phyloP scores from a whole-genome alignment of 2,113 vertebrate genomes.

The Paratilapia polleni region DNA sequence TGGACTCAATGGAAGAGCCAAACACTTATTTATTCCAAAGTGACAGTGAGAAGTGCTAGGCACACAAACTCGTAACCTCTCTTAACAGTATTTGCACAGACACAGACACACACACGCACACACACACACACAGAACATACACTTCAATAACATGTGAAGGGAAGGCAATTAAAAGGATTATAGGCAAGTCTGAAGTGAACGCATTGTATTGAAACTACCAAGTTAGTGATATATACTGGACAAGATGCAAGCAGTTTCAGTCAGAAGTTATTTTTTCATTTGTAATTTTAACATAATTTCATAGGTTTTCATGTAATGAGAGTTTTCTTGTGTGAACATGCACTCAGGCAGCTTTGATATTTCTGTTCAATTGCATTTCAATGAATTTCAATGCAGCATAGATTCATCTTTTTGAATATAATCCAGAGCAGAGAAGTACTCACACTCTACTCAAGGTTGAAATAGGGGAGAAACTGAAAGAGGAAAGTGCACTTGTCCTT shows the following conservation, averaged over 20 bases:
- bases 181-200: neutral
- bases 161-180: neutral
- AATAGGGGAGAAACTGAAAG: neutral
- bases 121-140: slow-evolving; percentile 30
- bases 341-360: neutral
- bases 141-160: neutral
- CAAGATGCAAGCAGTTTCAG: neutral
- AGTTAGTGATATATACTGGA: neutral
- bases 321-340: neutral
- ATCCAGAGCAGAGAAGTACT: neutral
- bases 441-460: slow-evolving; percentile 43
- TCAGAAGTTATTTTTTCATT: neutral
- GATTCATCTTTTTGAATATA: neutral
- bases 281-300: too few relatives aligned
- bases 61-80: slow-evolving; percentile 61
- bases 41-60: slow-evolving; percentile 76
- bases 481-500: slow-evolving; percentile 75
- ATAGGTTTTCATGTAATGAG: neutral
- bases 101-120: slow-evolving; percentile 29
- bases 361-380: neutral
- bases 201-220: neutral
- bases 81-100: slow-evolving; percentile 56
- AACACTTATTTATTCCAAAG: slow-evolving; percentile 75
- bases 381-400: neutral
- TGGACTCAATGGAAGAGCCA: slow-evolving; percentile 70